Percentiles rank a stretch among this genome's conserved stretches.
Conservation (phyloP, 2,797 vertebrate genomes). For the Tokudaia tokunoshimensis region DNA sequence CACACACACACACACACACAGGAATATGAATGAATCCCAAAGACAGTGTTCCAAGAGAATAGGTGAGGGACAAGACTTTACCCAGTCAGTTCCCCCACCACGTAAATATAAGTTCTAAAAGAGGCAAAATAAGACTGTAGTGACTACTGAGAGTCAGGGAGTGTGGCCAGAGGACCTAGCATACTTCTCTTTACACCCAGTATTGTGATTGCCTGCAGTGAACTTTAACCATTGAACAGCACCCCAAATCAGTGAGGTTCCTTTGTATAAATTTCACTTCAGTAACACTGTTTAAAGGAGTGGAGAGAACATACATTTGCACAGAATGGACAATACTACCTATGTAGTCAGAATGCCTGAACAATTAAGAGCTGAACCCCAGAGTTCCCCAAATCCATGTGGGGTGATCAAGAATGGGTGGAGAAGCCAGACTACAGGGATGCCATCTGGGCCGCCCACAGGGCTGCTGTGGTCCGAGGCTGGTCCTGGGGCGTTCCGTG, state of each 20-base stretch:
- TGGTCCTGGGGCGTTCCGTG: neutral
- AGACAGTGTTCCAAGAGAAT: neutral
- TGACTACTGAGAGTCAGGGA: neutral
- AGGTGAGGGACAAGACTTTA: neutral
- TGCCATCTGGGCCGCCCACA: neutral
- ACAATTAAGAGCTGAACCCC: neutral
- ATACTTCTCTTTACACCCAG: neutral
- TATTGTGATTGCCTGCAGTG: neutral
- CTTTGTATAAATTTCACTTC: neutral
- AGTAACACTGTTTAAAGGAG: neutral
- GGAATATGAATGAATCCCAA: neutral
- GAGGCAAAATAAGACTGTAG: constrained; percentile 12
- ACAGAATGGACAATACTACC: neutral
- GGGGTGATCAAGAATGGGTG: neutral
- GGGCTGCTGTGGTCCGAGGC: constrained; percentile 33
- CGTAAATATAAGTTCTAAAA: constrained; percentile 36
- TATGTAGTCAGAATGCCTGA: neutral
- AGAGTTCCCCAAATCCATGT: neutral
- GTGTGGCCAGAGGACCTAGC: neutral
- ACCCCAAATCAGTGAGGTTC: neutral
- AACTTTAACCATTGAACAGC: neutral
- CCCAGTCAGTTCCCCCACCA: neutral
- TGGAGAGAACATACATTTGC: neutral
- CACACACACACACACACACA: neutral
- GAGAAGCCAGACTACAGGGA: neutral